These are phyloP conservation scores for Turritopsis dohrnii DNA, from an alignment of 30 jellyfish, hydroid and myxozoan genomes.

Conservation along the genomic window DNA sequence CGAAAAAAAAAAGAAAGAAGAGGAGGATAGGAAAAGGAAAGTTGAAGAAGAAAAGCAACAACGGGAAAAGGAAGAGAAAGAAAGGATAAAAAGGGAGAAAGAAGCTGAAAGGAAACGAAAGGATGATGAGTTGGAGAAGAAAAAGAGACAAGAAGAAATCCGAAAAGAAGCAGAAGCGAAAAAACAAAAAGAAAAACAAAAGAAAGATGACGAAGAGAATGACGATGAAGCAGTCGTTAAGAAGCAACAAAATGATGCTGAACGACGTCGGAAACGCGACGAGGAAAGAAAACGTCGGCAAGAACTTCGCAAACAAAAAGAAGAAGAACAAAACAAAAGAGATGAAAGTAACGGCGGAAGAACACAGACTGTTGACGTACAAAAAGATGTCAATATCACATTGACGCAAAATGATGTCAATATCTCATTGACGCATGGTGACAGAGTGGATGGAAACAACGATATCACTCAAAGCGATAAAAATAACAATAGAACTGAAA, in stretches of 20 bases:
- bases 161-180: background rate
- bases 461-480: background rate
- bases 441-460: background rate
- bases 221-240: background rate
- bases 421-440: background rate
- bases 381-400: too few relatives aligned
- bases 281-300: conserved; percentile 2
- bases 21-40: background rate
- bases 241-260: background rate
- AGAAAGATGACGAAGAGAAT: background rate
- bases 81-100: background rate
- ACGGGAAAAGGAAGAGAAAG: background rate
- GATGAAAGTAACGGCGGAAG: background rate
- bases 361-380: background rate
- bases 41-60: background rate
- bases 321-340: background rate
- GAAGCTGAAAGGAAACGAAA: background rate
- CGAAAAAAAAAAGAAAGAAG: background rate
- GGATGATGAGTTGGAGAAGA: background rate
- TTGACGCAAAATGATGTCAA: too few relatives aligned
- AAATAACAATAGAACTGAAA: background rate
- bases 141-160: background rate
- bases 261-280: conserved; percentile 1
- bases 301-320: conserved; percentile 10
- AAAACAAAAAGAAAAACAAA: background rate